phyloP scores from a whole-genome alignment of 1,140 invertebrate species.

The Hycleus cichorii region DNA sequence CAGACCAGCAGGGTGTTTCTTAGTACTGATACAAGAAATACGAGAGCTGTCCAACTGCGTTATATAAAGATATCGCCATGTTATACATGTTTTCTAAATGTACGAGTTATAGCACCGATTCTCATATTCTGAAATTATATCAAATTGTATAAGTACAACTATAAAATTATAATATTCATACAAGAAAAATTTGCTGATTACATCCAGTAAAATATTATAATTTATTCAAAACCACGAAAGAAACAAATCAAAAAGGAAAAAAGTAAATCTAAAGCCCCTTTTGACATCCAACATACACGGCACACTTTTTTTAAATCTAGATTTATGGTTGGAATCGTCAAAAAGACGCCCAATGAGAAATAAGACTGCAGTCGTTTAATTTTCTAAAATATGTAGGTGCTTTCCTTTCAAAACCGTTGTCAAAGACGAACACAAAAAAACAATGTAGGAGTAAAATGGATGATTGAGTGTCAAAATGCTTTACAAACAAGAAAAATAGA shows the following conservation, averaged over 20 bases:
- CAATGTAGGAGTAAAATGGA: too few species aligned
- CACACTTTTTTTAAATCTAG: conserved; percentile 31
- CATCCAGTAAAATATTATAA: conserved; percentile 25
- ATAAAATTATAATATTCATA: neutral
- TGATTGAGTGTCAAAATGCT: too few species aligned
- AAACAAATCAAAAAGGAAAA: conserved; percentile 19
- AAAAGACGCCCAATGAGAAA: too few species aligned
- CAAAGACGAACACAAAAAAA: too few species aligned
- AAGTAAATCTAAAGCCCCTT: conserved; percentile 31
- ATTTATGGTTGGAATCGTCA: conserved; percentile 20
- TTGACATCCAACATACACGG: conserved; percentile 26
- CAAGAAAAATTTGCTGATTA: too few species aligned
- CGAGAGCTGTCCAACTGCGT: conserved; percentile 36
- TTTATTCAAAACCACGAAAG: conserved; percentile 21
- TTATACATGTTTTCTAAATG: conserved; percentile 31
- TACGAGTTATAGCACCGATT: conserved; percentile 26
- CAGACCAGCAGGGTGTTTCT: conserved; percentile 38
- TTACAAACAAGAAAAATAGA: neutral
- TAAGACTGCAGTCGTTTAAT: too few species aligned
- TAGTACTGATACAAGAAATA: conserved; percentile 40
- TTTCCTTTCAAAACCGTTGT: too few species aligned
- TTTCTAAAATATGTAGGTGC: too few species aligned
- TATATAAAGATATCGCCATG: conserved; percentile 39
- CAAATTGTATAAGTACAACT: neutral
- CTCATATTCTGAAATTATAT: conserved; percentile 22